These are phyloP conservation scores for Megathymus violae DNA, from an alignment of 1,140 invertebrate species.

Conservation along the genomic window DNA sequence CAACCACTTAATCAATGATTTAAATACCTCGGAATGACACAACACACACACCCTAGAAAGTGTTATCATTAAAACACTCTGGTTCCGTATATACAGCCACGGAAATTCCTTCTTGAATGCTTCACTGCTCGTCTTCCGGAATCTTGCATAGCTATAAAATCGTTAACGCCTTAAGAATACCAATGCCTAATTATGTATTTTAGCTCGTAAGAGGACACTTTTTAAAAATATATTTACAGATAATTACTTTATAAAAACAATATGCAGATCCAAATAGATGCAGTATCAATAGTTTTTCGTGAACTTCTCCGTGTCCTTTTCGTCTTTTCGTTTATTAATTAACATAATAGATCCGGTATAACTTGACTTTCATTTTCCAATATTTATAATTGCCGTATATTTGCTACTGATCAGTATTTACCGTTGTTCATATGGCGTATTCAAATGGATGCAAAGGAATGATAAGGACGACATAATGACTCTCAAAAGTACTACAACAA, in stretches of 20 bases:
- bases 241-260: too few species aligned
- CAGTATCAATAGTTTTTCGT: too few species aligned
- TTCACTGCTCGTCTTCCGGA: neutral
- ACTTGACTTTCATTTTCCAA: too few species aligned
- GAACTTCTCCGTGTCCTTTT: too few species aligned
- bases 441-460: constrained; percentile 1
- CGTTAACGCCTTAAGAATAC: constrained; percentile 10
- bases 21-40: neutral
- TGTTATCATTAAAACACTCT: constrained; percentile 12
- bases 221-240: too few species aligned
- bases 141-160: constrained; percentile 3
- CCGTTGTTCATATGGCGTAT: constrained; percentile 1
- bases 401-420: too few species aligned
- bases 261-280: too few species aligned
- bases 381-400: too few species aligned
- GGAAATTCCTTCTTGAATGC: constrained; percentile 4
- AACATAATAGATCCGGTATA: too few species aligned
- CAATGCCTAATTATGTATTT: constrained; percentile 9
- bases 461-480: constrained; percentile 26
- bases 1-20: too few species aligned
- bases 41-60: constrained; percentile 9
- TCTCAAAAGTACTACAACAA: constrained; percentile 22
- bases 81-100: constrained; percentile 2
- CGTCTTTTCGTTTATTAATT: too few species aligned
- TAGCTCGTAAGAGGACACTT: too few species aligned